A percentile compares a stretch with the other conserved stretches of the same genome.
Conservation (phyloP, 2,888 invertebrate genomes). For the Nomada fucata region DNA sequence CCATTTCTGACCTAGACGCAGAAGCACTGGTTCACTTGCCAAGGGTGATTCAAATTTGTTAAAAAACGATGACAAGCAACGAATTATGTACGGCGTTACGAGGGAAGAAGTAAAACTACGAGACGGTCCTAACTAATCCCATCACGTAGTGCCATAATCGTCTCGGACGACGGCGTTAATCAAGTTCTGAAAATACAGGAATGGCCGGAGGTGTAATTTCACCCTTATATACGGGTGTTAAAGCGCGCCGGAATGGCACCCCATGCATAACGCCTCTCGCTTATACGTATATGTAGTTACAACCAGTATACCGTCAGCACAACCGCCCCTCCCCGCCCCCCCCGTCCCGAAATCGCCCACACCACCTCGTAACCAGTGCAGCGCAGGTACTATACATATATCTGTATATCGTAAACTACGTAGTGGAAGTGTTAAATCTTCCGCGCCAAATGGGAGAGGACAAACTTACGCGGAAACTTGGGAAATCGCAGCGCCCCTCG, state of each 20-base stretch:
- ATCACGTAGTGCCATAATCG: slow-evolving; percentile 71
- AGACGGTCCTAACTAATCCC: slow-evolving; percentile 66
- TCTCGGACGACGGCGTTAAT: slow-evolving; percentile 74
- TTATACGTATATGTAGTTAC: slow-evolving; percentile 43
- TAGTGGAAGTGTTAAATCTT: slow-evolving; percentile 79
- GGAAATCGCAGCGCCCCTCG: slow-evolving; percentile 74
- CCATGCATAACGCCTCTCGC: slow-evolving; percentile 74
- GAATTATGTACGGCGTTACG: slow-evolving; percentile 33
- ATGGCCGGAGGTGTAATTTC: slow-evolving; percentile 76
- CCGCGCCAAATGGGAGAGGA: slow-evolving; percentile 77
- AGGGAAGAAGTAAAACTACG: slow-evolving; percentile 53
- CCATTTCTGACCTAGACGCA: not conserved
- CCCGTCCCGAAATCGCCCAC: not conserved
- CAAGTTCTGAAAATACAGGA: slow-evolving; percentile 78
- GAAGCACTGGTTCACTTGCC: too few relatives aligned
- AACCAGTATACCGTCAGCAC: slow-evolving; percentile 54
- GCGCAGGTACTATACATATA: slow-evolving; percentile 64
- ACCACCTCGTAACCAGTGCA: slow-evolving; percentile 62
- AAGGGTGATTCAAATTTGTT: too few relatives aligned
- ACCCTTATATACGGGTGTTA: slow-evolving; percentile 76
- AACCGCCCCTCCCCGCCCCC: slow-evolving; percentile 49
- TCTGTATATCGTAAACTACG: slow-evolving; percentile 76
- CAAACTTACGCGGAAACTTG: slow-evolving; percentile 77
- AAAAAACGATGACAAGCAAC: not conserved
- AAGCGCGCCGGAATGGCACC: slow-evolving; percentile 77